These are phyloP conservation scores for Sarcophaga carnaria DNA, from an alignment of 2,888 invertebrate species.

Conservation along the genomic window DNA sequence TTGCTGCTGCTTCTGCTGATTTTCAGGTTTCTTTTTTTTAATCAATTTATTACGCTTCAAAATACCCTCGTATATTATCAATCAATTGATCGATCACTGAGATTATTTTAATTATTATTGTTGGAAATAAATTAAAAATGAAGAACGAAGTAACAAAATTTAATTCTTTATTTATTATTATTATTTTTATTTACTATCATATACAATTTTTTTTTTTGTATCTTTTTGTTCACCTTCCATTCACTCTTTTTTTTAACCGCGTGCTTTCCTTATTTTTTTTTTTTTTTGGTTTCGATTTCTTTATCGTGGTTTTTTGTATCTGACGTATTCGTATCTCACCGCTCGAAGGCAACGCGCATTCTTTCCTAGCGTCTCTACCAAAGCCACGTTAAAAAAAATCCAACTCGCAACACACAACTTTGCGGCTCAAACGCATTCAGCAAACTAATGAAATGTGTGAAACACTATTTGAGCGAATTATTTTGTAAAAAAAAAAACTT, in stretches of 20 bases:
- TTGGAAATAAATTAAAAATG: background rate
- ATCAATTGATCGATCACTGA: constrained; percentile 10
- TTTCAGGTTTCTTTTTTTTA: background rate
- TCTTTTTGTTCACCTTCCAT: background rate
- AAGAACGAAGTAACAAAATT: background rate
- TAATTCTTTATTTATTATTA: background rate
- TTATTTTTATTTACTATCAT: no score
- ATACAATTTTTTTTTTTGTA: background rate
- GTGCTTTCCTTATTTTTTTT: background rate
- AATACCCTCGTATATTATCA: constrained; percentile 8
- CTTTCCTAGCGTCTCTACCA: constrained; percentile 18
- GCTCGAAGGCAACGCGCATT: constrained; percentile 11
- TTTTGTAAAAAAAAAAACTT: background rate
- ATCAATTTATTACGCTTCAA: background rate
- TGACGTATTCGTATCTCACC: background rate
- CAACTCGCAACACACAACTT: constrained; percentile 50
- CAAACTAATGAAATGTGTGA: constrained; percentile 54
- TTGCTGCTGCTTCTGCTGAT: background rate
- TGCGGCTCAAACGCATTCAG: constrained; percentile 67
- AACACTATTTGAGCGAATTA: background rate
- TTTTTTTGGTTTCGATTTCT: background rate
- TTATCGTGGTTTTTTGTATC: constrained; percentile 4
- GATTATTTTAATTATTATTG: background rate
- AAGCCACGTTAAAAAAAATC: background rate
- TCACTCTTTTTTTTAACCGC: constrained; percentile 3